Base-by-base conservation (phyloP, 2,888 invertebrate species). In the Conus canariensis region DNA sequence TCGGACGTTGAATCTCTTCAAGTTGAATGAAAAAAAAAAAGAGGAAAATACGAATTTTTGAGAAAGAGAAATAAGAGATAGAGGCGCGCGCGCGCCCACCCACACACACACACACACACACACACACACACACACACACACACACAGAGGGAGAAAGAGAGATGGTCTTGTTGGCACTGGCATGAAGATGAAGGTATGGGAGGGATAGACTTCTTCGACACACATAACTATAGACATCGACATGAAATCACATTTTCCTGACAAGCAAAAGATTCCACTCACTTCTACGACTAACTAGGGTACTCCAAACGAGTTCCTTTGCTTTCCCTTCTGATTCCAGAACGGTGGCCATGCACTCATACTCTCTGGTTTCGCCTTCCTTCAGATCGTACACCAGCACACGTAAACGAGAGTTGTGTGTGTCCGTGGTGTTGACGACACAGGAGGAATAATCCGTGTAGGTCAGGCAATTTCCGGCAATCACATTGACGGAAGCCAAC, bases 281-380 rank as follows among this genome's bases (percentile, higher is more conserved):
- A 88, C 88, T 88, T 22, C 9, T 59, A 60, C 60, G 45, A 12
- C 30, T 80, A 45, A 80, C 80, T 9, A n/a, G 22, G 22, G 80
- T 80, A 30, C 22, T 74, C 88, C 88, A 88, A 16, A 22, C 22
- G 14, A 80, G n/a, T 25, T 16, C 59, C 19, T 64, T 10, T 5
- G 88, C 30, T 16, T 82, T n/a, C 10, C 83, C 83, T 19, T 60
- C 45, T 0, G 80, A 56, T 12, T 64, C 83, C 22, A 88, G 5
- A 14, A 77, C 25, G 3, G 88, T 45, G 45, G 85, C 85, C 8
- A 6, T 70, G n/a, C 89, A 89, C 9, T 30, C 89, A 12, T 74
- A 89, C 67, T 89, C 45, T 30, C 85, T 89, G 58, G 70, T 89
- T n/a, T 85, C 85, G 10, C 70, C 85, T 74, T 45, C 85, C 70